phyloP scores from a whole-genome alignment of 2,888 invertebrate species.

The Hirtodrosophila cameraria region DNA sequence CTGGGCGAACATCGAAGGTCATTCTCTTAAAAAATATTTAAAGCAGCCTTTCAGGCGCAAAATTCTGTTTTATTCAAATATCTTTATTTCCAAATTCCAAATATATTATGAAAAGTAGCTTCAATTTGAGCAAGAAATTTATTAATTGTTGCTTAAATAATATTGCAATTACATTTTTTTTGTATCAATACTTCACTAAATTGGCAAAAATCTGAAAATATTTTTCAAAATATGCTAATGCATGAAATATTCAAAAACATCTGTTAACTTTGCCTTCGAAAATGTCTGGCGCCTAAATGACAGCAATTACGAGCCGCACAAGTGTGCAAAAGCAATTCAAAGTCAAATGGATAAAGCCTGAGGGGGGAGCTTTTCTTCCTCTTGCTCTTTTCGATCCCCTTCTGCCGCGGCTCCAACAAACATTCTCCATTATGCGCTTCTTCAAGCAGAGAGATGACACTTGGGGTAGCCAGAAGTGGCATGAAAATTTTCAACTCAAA shows the following conservation, averaged over 20 bases:
- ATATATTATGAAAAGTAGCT: no score
- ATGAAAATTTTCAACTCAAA: conserved; percentile 63
- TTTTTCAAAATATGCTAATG: no score
- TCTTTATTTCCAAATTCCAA: no score
- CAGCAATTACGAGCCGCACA: conserved; percentile 56
- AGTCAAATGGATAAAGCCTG: conserved; percentile 21
- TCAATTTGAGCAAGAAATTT: neutral
- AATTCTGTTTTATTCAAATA: no score
- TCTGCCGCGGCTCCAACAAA: neutral
- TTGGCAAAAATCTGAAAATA: no score
- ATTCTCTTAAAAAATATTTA: neutral
- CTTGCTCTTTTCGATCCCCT: no score
- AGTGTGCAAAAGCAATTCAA: conserved; percentile 28
- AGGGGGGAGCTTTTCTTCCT: neutral
- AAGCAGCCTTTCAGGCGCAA: conserved; percentile 5
- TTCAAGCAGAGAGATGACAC: conserved; percentile 1
- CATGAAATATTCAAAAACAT: no score
- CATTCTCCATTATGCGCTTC: neutral
- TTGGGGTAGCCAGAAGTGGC: conserved; percentile 4
- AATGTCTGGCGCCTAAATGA: conserved; percentile 49
- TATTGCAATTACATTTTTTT: no score
- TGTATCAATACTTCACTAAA: no score
- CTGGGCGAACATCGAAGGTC: conserved; percentile 36
- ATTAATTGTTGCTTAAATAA: neutral
- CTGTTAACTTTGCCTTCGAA: neutral